Conservation (phyloP, 2,888 invertebrate species). For the Caenorhabditis parvicauda region DNA sequence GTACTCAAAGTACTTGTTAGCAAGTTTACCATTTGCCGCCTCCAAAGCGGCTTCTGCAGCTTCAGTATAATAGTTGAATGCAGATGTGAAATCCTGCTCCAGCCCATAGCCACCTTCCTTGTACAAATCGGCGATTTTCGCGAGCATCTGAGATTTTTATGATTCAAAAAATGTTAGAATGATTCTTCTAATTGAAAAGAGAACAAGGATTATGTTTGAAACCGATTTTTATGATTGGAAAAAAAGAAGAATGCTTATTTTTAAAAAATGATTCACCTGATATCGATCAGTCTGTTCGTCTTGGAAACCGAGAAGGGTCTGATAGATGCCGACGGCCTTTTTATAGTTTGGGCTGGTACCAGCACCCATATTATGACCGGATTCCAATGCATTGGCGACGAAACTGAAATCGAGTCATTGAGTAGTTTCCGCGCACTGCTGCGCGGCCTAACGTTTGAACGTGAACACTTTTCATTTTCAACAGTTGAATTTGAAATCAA, state of each 20-base stretch:
- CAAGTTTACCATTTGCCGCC: slow-evolving; percentile 68
- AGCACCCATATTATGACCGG: slow-evolving; percentile 59
- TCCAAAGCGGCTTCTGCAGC: slow-evolving; percentile 68
- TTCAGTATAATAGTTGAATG: slow-evolving; percentile 66
- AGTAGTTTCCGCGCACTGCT: too few relatives aligned
- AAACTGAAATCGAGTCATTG: too few relatives aligned
- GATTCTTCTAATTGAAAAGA: too few relatives aligned
- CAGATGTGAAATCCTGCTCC: slow-evolving; percentile 63
- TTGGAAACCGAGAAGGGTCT: slow-evolving; percentile 33
- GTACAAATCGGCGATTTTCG: slow-evolving; percentile 66
- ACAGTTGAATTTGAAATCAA: too few relatives aligned
- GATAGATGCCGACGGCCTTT: slow-evolving; percentile 31
- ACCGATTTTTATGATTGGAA: too few relatives aligned
- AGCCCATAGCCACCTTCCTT: slow-evolving; percentile 64
- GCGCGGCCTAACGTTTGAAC: too few relatives aligned
- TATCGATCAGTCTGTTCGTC: slow-evolving; percentile 55
- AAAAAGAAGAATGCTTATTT: too few relatives aligned
- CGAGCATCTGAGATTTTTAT: slow-evolving; percentile 65
- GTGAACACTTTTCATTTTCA: too few relatives aligned
- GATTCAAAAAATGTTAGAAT: too few relatives aligned
- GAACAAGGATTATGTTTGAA: too few relatives aligned
- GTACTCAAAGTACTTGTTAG: slow-evolving; percentile 63
- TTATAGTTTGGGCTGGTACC: slow-evolving; percentile 18
- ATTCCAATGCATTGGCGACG: slow-evolving; percentile 67
- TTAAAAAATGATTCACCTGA: slow-evolving; percentile 2